These are phyloP conservation scores for Tinea semifulvella DNA, from an alignment of 2,888 invertebrate species.

Conservation along the genomic window DNA sequence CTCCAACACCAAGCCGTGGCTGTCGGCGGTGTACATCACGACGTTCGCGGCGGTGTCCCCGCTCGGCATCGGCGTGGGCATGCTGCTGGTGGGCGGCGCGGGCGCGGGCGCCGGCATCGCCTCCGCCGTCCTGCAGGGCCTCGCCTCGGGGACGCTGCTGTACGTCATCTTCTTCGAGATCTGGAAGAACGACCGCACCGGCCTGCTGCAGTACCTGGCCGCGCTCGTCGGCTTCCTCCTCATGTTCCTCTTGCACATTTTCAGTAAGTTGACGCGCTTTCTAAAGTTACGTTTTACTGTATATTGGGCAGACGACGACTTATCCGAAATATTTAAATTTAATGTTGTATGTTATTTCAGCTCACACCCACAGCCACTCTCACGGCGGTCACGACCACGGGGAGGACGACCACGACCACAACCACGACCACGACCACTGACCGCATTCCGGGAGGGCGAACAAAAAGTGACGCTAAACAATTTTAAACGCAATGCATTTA, in stretches of 20 bases:
- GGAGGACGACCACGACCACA: slow-evolving; percentile 21
- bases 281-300: no score
- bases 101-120: slow-evolving; percentile 68
- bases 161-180: slow-evolving; percentile 98
- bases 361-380: slow-evolving; percentile 43
- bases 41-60: slow-evolving; percentile 85
- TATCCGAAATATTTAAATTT: neutral
- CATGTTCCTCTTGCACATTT: slow-evolving; percentile 75
- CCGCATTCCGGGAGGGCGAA: no score
- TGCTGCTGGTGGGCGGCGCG: slow-evolving; percentile 69
- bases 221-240: slow-evolving; percentile 74
- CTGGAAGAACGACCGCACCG: slow-evolving; percentile 66
- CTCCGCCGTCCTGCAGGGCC: slow-evolving; percentile 78
- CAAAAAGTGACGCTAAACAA: no score
- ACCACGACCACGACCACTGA: slow-evolving; percentile 22
- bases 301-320: no score
- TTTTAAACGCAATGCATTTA: no score
- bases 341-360: slow-evolving; percentile 29
- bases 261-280: slow-evolving; percentile 69
- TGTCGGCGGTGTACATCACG: slow-evolving; percentile 73
- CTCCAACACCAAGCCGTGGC: slow-evolving; percentile 69
- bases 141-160: slow-evolving; percentile 91
- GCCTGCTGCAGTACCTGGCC: slow-evolving; percentile 72
- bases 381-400: slow-evolving; percentile 22
- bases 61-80: slow-evolving; percentile 79